Evolutionary conservation across 2,797 vertebrate genomes (phyloP).

Genomic region (Coilia nasus): DNA sequence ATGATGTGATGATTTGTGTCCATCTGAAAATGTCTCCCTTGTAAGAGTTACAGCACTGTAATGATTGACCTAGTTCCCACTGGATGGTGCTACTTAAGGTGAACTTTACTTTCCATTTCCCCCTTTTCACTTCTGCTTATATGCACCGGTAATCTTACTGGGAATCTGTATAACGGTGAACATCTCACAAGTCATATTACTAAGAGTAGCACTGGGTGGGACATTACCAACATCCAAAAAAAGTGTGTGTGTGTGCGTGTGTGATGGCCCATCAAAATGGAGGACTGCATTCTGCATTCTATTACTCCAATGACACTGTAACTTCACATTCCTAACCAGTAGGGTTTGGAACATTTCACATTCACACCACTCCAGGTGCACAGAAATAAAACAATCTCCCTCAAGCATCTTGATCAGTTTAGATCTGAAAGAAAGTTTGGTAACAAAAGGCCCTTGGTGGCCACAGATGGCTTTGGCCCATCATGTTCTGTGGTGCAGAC

Average conservation of each 20-base stretch:
- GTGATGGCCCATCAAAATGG: not conserved
- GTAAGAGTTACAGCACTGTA: conserved; percentile 16
- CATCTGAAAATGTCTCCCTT: conserved; percentile 20
- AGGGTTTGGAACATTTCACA: not conserved
- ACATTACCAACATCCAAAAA: not conserved
- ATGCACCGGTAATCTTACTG: not conserved
- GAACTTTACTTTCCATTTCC: conserved; percentile 31
- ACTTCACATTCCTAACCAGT: not conserved
- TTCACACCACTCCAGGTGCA: not conserved
- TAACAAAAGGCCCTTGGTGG: conserved; percentile 48
- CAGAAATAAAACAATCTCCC: not conserved
- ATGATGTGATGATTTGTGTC: not conserved
- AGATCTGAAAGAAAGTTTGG: conserved; percentile 41
- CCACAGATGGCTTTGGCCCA: conserved; percentile 52
- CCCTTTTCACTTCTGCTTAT: not conserved
- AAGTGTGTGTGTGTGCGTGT: not conserved
- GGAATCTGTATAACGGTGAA: not conserved
- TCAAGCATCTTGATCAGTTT: conserved; percentile 4
- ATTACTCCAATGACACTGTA: not conserved
- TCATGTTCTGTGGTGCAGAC: conserved; percentile 40
- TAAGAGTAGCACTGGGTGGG: not conserved
- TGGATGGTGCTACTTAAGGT: conserved; percentile 34
- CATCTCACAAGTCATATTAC: not conserved
- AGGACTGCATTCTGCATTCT: not conserved
- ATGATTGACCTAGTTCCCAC: conserved; percentile 14